phyloP scores from a whole-genome alignment of 2,888 invertebrate genomes.

The Leucozona laternaria region DNA sequence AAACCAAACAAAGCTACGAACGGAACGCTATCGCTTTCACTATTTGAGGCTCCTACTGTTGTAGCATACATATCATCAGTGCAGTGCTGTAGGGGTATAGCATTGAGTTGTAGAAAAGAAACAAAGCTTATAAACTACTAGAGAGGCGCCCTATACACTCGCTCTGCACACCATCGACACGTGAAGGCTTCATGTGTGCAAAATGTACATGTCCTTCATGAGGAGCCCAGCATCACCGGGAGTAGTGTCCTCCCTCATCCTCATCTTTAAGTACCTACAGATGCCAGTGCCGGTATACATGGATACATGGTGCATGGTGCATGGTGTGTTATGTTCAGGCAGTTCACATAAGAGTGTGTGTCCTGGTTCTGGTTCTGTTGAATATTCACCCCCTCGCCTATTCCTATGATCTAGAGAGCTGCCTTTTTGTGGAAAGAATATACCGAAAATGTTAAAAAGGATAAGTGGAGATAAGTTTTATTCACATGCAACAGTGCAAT shows the following conservation, averaged over 20 bases:
- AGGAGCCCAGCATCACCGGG: constrained; percentile 69
- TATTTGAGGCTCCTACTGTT: constrained; percentile 31
- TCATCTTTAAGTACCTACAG: constrained; percentile 47
- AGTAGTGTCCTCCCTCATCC: constrained; percentile 55
- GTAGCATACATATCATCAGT: neutral
- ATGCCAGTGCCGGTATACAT: constrained; percentile 52
- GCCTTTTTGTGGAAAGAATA: constrained; percentile 62
- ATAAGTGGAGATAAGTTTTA: constrained; percentile 73
- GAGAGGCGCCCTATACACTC: constrained; percentile 33
- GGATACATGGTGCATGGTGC: constrained; percentile 35
- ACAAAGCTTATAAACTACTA: constrained; percentile 70
- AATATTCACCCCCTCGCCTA: constrained; percentile 6
- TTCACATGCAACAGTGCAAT: constrained; percentile 69
- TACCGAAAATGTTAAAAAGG: constrained; percentile 66
- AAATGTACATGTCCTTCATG: constrained; percentile 70
- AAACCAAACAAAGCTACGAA: constrained; percentile 66
- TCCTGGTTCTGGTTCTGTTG: constrained; percentile 4
- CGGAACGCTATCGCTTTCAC: constrained; percentile 67
- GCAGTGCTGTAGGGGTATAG: constrained; percentile 24
- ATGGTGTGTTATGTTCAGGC: constrained; percentile 16
- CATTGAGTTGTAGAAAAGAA: constrained; percentile 69
- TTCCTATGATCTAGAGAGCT: constrained; percentile 36
- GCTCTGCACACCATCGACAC: constrained; percentile 9
- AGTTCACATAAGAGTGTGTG: constrained; percentile 10
- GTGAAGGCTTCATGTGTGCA: constrained; percentile 62